phyloP scores from a whole-genome alignment of 2,797 vertebrate species.

The Poeciliopsis presidionis region DNA sequence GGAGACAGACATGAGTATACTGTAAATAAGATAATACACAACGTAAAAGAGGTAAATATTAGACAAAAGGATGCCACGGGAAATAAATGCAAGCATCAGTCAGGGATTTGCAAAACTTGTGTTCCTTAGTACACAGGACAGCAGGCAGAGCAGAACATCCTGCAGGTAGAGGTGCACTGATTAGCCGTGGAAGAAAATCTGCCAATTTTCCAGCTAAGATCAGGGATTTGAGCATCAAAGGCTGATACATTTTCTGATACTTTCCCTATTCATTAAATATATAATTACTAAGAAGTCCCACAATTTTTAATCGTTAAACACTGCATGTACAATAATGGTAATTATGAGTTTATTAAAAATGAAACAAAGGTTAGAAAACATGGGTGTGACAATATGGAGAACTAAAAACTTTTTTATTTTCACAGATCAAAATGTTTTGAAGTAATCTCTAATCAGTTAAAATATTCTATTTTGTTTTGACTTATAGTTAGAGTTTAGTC shows the following conservation, averaged over 20 bases:
- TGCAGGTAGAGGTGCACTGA: slow-evolving; percentile 20
- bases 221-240: background rate
- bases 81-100: slow-evolving; percentile 69
- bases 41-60: slow-evolving; percentile 73
- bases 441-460: background rate
- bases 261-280: background rate
- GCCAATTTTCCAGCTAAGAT: background rate
- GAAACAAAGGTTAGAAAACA: background rate
- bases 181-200: background rate
- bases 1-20: slow-evolving; percentile 75
- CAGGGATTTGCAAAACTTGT: slow-evolving; percentile 57
- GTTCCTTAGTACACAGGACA: slow-evolving; percentile 73
- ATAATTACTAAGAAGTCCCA: background rate
- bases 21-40: slow-evolving; percentile 79
- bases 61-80: slow-evolving; percentile 72
- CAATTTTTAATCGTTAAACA: background rate
- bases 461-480: background rate
- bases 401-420: background rate
- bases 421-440: background rate
- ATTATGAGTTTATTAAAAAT: background rate
- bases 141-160: slow-evolving; percentile 71
- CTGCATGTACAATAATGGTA: background rate
- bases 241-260: background rate
- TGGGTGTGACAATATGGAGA: background rate
- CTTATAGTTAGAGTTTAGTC: background rate